Conservation (phyloP, 2,113 vertebrate genomes). For the Odocoileus virginianus region DNA sequence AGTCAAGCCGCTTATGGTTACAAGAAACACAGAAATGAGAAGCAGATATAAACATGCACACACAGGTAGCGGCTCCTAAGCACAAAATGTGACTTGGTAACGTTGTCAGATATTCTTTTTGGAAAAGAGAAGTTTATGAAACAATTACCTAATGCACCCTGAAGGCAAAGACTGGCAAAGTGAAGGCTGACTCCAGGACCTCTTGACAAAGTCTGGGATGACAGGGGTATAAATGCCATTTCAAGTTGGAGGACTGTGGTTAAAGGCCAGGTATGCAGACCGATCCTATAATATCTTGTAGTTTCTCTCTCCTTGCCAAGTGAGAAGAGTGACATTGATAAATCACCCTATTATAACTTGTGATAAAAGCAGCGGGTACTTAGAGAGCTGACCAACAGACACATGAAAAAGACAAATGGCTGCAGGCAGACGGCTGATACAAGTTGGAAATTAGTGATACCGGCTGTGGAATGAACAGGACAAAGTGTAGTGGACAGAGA, state of each 20-base stretch:
- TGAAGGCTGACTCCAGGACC: not conserved
- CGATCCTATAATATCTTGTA: not conserved
- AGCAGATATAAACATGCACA: not conserved
- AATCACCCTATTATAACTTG: constrained; percentile 64
- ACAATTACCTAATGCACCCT: constrained; percentile 3
- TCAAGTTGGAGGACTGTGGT: not conserved
- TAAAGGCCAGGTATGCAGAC: not conserved
- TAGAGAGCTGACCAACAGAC: constrained; percentile 51
- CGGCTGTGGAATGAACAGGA: not conserved
- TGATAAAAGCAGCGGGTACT: constrained; percentile 67
- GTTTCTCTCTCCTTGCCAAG: constrained; percentile 32
- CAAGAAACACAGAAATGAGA: not conserved
- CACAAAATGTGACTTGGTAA: not conserved
- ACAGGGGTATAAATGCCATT: constrained; percentile 42
- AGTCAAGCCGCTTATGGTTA: not conserved
- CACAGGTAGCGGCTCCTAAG: not conserved
- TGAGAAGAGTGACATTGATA: constrained; percentile 59
- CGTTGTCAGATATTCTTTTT: not conserved
- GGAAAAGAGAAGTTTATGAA: not conserved
- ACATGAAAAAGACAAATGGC: constrained; percentile 53
- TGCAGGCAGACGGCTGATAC: not conserved
- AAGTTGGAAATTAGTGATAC: constrained; percentile 11
- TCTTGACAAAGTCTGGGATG: not conserved
- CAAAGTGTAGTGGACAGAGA: not conserved
- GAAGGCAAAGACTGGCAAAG: constrained; percentile 41